Conservation (phyloP, 2,113 vertebrate species). For the Loxodonta africana region DNA sequence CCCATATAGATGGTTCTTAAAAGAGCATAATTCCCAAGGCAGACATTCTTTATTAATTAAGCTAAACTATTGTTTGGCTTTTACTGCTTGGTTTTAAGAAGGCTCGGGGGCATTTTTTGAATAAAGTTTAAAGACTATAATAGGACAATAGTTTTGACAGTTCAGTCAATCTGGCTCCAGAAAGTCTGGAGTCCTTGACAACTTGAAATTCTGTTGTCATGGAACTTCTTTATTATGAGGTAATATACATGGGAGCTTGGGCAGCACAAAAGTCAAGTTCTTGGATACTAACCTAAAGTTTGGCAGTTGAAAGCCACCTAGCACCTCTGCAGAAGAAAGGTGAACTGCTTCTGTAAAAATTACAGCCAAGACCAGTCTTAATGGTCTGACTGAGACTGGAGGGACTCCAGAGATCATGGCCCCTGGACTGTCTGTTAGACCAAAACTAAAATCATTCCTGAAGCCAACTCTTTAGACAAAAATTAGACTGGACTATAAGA, state of each 20-base stretch:
- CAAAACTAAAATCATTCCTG: no score
- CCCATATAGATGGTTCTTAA: not conserved
- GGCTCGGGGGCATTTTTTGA: not conserved
- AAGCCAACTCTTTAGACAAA: no score
- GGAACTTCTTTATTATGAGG: no score
- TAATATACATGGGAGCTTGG: no score
- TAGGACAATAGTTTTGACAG: not conserved
- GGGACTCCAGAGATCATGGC: no score
- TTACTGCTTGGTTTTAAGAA: not conserved
- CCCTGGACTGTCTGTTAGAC: no score
- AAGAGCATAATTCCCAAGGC: not conserved
- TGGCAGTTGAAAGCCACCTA: not conserved
- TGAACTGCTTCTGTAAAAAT: not conserved
- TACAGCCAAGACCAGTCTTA: not conserved
- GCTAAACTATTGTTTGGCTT: not conserved
- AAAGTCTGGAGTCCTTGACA: not conserved
- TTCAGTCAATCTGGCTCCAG: not conserved
- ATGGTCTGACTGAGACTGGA: no score
- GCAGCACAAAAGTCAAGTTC: not conserved
- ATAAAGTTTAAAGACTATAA: not conserved
- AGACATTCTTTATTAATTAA: not conserved
- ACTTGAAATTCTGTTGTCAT: not conserved
- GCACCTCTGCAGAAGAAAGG: no score
- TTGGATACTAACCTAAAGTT: not conserved
- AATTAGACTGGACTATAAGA: no score